Base-by-base conservation (phyloP, 2,888 invertebrate species). In the Beris morrisii region DNA sequence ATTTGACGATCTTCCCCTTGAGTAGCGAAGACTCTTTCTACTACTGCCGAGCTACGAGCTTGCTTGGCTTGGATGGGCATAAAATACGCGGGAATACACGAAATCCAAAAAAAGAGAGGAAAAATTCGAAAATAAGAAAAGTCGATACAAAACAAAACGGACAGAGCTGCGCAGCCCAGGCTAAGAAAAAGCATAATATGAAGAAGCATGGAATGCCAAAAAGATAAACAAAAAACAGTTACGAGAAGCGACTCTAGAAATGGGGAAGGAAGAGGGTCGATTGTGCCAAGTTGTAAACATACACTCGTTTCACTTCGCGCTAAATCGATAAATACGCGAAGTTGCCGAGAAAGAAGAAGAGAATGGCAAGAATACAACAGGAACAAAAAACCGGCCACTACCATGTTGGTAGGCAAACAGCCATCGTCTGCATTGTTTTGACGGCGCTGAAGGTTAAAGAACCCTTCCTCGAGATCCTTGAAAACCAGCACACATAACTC, bases 371-470 rank as follows among this genome's bases (percentile, higher is more conserved):
- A 31, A 15, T 4, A 32, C 28, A 11, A 5, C 2, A 50, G 44
- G 30, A 31, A 32, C 7, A 43, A 66, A 59, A 50, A 61, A 59
- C 55, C 61, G 38, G 61, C 59, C 58, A 65, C 48, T 57, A 65
- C 58, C 56, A 58, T 44, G 52, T 57, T 54, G 44, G 30, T 59
- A 61, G 44, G 38, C 28, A 58, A 38, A 54, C 48, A 50, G 48
- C 46, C 43, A 52, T 61, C 12, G 57, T 67, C 45, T 67, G 48
- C 50, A 67, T 69, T 70, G 70, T 70, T 70, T 70, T 70, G 70
- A 70, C 70, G 70, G 70, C 69, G 69, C 59, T 54, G 66, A 69
- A 70, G 70, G 70, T 70, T 70, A 70, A 70, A 70, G 70, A 70
- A 70, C 70, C 67, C 65, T 67, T 65, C 46, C 57, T 22, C 43